A percentile compares a stretch with the other conserved stretches of the same genome.
Conservation (phyloP, 2,113 vertebrate species). For the Sebastes fasciatus region DNA sequence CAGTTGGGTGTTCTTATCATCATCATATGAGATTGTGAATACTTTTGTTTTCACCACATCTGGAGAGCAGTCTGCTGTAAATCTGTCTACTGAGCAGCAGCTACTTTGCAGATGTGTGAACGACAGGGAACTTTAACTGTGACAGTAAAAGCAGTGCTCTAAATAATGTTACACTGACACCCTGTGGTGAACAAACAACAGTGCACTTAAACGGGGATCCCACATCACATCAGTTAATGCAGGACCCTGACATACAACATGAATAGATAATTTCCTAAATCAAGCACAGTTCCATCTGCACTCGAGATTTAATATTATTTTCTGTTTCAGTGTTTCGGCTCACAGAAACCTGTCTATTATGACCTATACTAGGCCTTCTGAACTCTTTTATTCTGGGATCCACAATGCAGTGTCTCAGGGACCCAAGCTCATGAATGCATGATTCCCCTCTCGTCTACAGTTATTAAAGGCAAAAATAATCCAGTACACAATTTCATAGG, state of each 20-base stretch:
- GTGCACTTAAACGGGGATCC: not conserved
- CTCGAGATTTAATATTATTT: not conserved
- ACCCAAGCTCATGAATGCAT: not conserved
- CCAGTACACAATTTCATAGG: not conserved
- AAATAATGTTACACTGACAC: constrained; percentile 25
- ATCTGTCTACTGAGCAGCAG: not conserved
- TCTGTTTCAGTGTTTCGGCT: not conserved
- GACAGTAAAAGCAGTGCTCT: not conserved
- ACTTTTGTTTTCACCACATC: not conserved
- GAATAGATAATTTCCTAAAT: not conserved
- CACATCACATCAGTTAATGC: not conserved
- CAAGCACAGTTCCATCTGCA: not conserved
- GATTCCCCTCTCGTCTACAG: not conserved
- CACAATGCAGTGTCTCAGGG: no score
- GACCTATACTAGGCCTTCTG: not conserved
- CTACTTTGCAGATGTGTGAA: not conserved
- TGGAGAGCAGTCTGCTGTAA: not conserved
- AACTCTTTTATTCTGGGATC: not conserved
- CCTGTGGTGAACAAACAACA: constrained; percentile 34
- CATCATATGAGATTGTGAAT: not conserved
- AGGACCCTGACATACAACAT: not conserved
- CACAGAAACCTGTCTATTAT: not conserved
- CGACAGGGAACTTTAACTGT: no score
- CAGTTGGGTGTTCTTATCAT: no score
- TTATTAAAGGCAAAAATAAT: not conserved